A percentile compares a stretch with the other conserved stretches of the same genome.
Evolutionary conservation across 2,888 invertebrate genomes (phyloP).

Genomic region (Latheticus oryzae): DNA sequence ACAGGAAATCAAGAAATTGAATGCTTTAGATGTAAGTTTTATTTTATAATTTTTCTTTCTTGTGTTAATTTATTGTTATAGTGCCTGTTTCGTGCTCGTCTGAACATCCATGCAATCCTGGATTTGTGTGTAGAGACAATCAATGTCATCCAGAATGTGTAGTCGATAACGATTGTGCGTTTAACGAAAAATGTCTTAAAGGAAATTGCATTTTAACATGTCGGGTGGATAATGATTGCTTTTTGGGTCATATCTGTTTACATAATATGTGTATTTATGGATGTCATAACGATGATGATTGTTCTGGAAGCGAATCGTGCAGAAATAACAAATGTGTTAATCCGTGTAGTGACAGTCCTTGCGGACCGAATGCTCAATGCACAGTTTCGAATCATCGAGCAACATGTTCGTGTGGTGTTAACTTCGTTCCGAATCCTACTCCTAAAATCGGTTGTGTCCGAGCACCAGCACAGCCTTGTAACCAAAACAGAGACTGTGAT

Average conservation of each 20-base stretch:
- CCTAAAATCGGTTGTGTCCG: slow-evolving; percentile 90
- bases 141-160: slow-evolving; percentile 84
- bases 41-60: background rate
- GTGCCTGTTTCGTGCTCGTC: slow-evolving; percentile 82
- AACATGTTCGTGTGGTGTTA: slow-evolving; percentile 81
- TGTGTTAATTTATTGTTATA: slow-evolving; percentile 58
- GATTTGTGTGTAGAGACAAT: slow-evolving; percentile 81
- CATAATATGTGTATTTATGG: slow-evolving; percentile 88
- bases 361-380: slow-evolving; percentile 87
- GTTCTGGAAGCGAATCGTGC: slow-evolving; percentile 86
- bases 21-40: slow-evolving; percentile 81
- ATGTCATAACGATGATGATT: slow-evolving; percentile 88
- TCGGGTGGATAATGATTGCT: slow-evolving; percentile 91
- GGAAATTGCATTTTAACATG: slow-evolving; percentile 90
- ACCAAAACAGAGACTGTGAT: slow-evolving; percentile 80
- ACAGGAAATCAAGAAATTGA: slow-evolving; percentile 87
- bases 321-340: slow-evolving; percentile 82
- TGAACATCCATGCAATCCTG: slow-evolving; percentile 77
- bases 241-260: slow-evolving; percentile 90
- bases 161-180: slow-evolving; percentile 84
- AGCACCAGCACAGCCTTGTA: slow-evolving; percentile 80
- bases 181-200: slow-evolving; percentile 88
- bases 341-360: slow-evolving; percentile 81
- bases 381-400: slow-evolving; percentile 84
- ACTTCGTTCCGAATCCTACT: slow-evolving; percentile 88